phyloP scores from a whole-genome alignment of 2,888 invertebrate species.

The Elysia crispata region DNA sequence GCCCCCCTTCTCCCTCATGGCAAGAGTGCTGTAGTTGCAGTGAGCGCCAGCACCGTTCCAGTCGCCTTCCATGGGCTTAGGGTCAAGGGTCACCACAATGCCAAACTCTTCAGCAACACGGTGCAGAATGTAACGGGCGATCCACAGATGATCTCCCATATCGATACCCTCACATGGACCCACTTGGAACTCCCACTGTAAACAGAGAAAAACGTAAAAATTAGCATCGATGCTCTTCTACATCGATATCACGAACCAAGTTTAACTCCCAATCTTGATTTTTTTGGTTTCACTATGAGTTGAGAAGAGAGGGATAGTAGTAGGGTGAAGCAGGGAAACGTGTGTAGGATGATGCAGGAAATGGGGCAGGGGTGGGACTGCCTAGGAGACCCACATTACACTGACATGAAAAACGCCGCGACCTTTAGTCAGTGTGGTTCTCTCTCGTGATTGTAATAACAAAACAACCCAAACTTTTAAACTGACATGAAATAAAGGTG shows the following conservation, averaged over 20 bases:
- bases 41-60: constrained; percentile 89
- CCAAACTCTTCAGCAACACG: constrained; percentile 80
- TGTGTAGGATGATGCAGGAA: no score
- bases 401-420: no score
- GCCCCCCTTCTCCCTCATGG: constrained; percentile 85
- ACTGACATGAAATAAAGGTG: no score
- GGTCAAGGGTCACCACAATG: constrained; percentile 79
- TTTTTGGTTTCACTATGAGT: not conserved
- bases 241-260: not conserved
- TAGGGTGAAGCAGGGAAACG: no score
- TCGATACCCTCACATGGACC: constrained; percentile 92
- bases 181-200: constrained; percentile 83
- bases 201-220: not conserved
- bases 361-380: no score
- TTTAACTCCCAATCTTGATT: not conserved
- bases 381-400: no score
- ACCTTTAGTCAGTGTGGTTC: no score
- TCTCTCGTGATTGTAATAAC: no score
- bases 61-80: constrained; percentile 79
- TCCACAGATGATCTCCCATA: constrained; percentile 80
- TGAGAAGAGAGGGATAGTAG: no score
- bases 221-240: no score
- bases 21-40: constrained; percentile 95
- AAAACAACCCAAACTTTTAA: no score
- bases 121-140: constrained; percentile 79